phyloP scores from a whole-genome alignment of 2,113 vertebrate species.

The Taxidea taxus region DNA sequence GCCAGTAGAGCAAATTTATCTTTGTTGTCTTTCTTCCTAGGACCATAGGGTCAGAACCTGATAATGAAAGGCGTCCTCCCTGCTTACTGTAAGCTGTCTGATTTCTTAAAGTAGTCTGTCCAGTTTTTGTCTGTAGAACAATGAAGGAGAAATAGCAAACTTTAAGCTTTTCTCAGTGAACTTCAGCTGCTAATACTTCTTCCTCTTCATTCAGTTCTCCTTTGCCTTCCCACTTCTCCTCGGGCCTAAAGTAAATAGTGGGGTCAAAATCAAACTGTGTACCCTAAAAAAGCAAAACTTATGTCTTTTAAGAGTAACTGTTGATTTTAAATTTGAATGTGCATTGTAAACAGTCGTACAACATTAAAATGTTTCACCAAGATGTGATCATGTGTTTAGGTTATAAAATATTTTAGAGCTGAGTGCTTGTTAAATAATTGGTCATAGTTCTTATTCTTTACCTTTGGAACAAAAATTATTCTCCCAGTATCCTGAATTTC shows the following conservation, averaged over 20 bases:
- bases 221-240: background rate
- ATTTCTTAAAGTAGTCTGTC: background rate
- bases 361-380: background rate
- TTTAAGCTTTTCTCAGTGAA: background rate
- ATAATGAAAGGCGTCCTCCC: background rate
- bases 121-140: background rate
- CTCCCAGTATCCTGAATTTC: conserved; percentile 5
- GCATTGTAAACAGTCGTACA: background rate
- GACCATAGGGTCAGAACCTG: background rate
- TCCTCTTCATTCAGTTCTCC: background rate
- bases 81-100: background rate
- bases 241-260: background rate
- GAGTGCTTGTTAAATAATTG: background rate
- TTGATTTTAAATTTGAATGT: background rate
- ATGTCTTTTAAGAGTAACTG: background rate
- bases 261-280: background rate
- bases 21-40: background rate
- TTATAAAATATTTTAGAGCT: background rate
- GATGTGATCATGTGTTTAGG: background rate
- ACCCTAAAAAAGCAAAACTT: background rate
- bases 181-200: background rate
- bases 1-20: background rate
- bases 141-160: background rate
- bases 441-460: conserved; percentile 13
- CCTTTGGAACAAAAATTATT: background rate